phyloP scores from a whole-genome alignment of 2,888 invertebrate species.

The Epinotia bilunana region DNA sequence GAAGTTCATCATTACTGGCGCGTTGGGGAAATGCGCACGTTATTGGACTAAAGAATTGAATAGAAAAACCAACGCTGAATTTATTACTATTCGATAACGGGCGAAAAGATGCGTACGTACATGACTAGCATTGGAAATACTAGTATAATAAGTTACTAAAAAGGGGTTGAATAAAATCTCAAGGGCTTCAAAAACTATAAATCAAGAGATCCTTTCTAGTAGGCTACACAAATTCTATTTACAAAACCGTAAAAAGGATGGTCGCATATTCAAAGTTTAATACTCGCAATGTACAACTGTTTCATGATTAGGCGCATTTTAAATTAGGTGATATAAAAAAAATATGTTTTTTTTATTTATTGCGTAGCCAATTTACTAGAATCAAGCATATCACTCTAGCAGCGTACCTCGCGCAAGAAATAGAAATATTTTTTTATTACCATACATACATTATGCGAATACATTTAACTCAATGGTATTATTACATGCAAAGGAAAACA shows the following conservation, averaged over 20 bases:
- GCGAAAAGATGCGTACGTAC: background rate
- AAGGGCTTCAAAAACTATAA: background rate
- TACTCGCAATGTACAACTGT: conserved; percentile 4
- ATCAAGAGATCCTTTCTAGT: background rate
- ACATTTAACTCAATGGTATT: too few species aligned
- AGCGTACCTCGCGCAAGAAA: too few species aligned
- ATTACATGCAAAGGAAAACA: too few species aligned
- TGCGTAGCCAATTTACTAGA: too few species aligned
- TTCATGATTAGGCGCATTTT: conserved; percentile 21
- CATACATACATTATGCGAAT: too few species aligned
- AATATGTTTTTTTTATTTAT: too few species aligned
- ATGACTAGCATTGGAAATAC: background rate
- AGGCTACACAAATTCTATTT: background rate
- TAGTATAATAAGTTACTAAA: background rate
- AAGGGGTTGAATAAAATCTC: background rate
- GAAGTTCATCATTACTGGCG: conserved; percentile 25
- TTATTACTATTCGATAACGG: background rate
- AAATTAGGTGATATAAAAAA: too few species aligned
- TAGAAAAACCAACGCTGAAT: conserved; percentile 8
- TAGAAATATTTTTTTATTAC: too few species aligned
- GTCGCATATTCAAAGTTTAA: conserved; percentile 5
- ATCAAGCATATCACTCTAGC: too few species aligned
- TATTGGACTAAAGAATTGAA: conserved; percentile 6
- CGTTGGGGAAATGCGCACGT: conserved; percentile 4
- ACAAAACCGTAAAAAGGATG: background rate